phyloP scores from a whole-genome alignment of 1,140 invertebrate species.

The Cecropterus lyciades region DNA sequence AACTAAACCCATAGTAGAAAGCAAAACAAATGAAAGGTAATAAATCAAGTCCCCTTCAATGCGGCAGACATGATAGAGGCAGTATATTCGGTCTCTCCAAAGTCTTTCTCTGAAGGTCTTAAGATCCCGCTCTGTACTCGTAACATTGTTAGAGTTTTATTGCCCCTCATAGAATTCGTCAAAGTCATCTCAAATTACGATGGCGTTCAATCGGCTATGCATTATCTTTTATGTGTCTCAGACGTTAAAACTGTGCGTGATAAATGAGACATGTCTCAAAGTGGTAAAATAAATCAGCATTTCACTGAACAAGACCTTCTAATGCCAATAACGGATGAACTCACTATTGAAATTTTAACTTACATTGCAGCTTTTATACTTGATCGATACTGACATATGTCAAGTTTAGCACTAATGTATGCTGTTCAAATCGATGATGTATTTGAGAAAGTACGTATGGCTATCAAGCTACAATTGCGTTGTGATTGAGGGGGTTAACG shows the following conservation, averaged over 20 bases:
- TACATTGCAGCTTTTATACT: slow-evolving; percentile 1
- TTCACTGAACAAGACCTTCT: slow-evolving; percentile 41
- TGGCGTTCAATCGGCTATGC: slow-evolving; percentile 51
- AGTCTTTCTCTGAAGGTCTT: slow-evolving; percentile 11
- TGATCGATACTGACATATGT: neutral
- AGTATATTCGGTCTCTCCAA: neutral
- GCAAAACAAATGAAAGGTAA: neutral
- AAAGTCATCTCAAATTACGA: slow-evolving; percentile 56
- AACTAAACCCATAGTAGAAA: neutral
- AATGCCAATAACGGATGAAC: slow-evolving; percentile 30
- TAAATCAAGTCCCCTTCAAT: slow-evolving; percentile 5
- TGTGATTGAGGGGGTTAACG: slow-evolving; percentile 40
- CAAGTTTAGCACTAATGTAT: slow-evolving; percentile 29
- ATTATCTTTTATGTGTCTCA: slow-evolving; percentile 58
- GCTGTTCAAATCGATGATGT: neutral
- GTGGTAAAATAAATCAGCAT: slow-evolving; percentile 57
- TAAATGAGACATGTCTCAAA: slow-evolving; percentile 60
- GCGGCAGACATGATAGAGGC: slow-evolving; percentile 2
- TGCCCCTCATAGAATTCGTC: slow-evolving; percentile 49
- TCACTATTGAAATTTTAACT: slow-evolving; percentile 1
- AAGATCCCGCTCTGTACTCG: slow-evolving; percentile 5
- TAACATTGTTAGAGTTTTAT: slow-evolving; percentile 40
- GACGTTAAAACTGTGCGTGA: slow-evolving; percentile 56
- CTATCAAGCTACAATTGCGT: slow-evolving; percentile 12
- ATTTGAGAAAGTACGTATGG: neutral